Evolutionary conservation across 2,797 vertebrate species (phyloP).

Genomic region (Hephaestus fuliginosus): DNA sequence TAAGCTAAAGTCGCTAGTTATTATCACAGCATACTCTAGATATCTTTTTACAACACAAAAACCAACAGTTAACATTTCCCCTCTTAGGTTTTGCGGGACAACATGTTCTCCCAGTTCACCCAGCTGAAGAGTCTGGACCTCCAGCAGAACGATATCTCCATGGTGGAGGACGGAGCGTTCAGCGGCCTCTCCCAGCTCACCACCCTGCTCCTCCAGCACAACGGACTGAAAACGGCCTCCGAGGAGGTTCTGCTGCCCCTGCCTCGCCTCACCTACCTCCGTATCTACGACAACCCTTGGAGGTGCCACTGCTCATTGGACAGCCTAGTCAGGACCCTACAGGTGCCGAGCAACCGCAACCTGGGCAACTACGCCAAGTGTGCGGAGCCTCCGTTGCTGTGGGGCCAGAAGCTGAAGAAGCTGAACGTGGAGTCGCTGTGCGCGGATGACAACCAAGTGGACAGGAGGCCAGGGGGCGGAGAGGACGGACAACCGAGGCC

Average conservation of each 20-base stretch:
- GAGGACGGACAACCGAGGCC: constrained; percentile 28
- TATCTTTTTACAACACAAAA: too few relatives aligned
- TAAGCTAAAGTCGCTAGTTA: too few relatives aligned
- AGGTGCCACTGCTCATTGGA: constrained; percentile 92
- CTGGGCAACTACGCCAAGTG: constrained; percentile 95
- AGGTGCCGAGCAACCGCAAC: constrained; percentile 94
- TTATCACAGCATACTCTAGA: too few relatives aligned
- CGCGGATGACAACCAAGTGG: constrained; percentile 66
- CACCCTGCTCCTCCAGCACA: constrained; percentile 96
- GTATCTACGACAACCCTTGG: constrained; percentile 98
- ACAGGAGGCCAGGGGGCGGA: constrained; percentile 59
- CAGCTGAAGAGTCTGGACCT: constrained; percentile 93
- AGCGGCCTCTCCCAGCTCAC: constrained; percentile 91
- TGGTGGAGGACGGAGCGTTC: constrained; percentile 92
- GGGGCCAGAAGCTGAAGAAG: constrained; percentile 90
- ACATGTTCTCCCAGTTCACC: constrained; percentile 92
- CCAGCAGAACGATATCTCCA: constrained; percentile 94
- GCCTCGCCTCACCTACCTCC: constrained; percentile 91
- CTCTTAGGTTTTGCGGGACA: constrained; percentile 87
- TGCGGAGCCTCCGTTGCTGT: constrained; percentile 83
- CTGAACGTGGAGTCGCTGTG: constrained; percentile 89
- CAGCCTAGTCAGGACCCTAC: constrained; percentile 91
- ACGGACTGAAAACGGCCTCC: constrained; percentile 87
- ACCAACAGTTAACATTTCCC: not conserved
- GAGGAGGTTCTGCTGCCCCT: constrained; percentile 93